phyloP scores from a whole-genome alignment of 2,888 invertebrate genomes.

The Orthosia gracilis region DNA sequence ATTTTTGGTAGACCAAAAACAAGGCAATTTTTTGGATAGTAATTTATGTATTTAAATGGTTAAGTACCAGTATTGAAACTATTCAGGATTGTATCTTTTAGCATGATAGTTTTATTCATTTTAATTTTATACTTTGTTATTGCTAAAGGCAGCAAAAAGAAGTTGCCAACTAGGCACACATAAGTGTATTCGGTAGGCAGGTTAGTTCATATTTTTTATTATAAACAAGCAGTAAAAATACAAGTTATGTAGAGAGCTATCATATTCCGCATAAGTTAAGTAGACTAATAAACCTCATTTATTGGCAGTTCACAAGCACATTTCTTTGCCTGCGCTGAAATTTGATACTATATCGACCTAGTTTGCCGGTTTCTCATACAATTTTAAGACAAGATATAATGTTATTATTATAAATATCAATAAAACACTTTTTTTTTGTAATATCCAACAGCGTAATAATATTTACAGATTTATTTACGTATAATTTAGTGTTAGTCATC shows the following conservation, averaged over 20 bases:
- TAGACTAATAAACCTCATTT: conserved; percentile 4
- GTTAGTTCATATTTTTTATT: background rate
- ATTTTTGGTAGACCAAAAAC: too few species aligned
- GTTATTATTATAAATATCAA: background rate
- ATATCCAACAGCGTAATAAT: background rate
- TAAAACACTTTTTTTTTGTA: background rate
- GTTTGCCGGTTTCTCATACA: background rate
- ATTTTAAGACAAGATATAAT: background rate
- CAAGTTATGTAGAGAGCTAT: background rate
- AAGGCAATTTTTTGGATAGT: too few species aligned
- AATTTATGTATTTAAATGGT: too few species aligned
- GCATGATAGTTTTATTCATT: too few species aligned
- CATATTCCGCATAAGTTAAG: background rate
- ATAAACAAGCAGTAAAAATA: background rate
- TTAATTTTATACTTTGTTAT: background rate
- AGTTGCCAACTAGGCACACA: too few species aligned
- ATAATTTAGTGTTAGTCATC: background rate
- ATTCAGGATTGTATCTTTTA: too few species aligned
- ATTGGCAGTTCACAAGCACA: background rate
- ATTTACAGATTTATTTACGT: background rate
- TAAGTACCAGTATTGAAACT: too few species aligned
- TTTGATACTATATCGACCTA: background rate
- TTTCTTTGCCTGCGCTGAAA: conserved; percentile 9
- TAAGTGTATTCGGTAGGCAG: background rate
- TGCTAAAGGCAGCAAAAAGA: background rate